Conservation (phyloP, 2,797 vertebrate species). For the Toxotes lorentzi region DNA sequence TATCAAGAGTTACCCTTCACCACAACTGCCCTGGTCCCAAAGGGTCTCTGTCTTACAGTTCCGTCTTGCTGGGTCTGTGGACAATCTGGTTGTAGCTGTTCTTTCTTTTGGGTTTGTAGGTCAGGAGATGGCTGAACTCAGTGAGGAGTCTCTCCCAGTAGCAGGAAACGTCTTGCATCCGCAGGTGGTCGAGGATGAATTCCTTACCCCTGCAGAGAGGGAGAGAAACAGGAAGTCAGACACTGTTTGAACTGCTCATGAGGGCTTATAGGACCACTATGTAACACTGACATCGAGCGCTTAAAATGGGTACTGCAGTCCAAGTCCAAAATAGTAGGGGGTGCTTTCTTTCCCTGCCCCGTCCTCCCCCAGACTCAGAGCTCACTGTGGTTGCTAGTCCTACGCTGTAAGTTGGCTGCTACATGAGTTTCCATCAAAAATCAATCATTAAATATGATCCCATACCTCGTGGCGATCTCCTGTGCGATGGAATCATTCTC, state of each 20-base stretch:
- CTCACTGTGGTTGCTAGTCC: no score
- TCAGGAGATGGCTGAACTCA: conserved; percentile 88
- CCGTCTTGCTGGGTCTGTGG: conserved; percentile 83
- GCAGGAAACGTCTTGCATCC: conserved; percentile 93
- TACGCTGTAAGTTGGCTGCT: no score
- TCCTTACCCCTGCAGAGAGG: conserved; percentile 86
- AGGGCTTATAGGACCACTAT: no score
- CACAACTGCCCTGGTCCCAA: conserved; percentile 7
- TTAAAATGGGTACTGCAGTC: no score
- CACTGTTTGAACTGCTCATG: neutral
- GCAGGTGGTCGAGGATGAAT: conserved; percentile 92
- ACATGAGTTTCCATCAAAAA: neutral
- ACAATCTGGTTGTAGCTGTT: conserved; percentile 86
- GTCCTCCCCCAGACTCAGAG: no score
- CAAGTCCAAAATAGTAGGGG: no score
- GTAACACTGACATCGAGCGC: no score
- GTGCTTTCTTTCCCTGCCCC: no score
- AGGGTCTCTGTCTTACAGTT: conserved; percentile 79
- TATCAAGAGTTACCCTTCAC: conserved; percentile 1
- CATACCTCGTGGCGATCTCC: conserved; percentile 91
- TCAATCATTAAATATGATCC: neutral
- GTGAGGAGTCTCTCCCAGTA: conserved; percentile 95
- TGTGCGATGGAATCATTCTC: no score
- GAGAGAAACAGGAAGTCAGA: neutral
- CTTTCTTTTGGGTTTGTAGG: conserved; percentile 89